phyloP scores from a whole-genome alignment of 1,140 invertebrate genomes.

The Bombus impatiens region DNA sequence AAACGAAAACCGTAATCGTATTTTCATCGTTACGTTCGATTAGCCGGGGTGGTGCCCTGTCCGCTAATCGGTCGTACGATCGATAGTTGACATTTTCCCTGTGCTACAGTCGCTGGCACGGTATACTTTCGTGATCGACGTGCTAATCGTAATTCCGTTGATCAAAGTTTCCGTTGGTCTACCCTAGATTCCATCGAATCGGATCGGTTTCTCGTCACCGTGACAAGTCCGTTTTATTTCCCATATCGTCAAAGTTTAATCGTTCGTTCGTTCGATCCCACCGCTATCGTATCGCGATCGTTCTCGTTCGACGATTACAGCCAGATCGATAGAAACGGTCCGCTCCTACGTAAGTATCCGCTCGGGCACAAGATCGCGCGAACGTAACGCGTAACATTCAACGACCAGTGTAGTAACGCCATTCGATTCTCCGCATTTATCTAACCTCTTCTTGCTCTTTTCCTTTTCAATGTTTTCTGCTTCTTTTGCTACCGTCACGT shows the following conservation, averaged over 20 bases:
- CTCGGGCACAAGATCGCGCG: too few relatives aligned
- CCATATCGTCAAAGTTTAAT: too few relatives aligned
- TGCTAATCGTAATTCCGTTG: too few relatives aligned
- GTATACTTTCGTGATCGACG: too few relatives aligned
- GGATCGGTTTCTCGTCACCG: too few relatives aligned
- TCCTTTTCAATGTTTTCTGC: constrained; percentile 35
- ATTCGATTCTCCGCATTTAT: background rate
- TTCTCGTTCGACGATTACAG: background rate
- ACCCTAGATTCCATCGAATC: too few relatives aligned
- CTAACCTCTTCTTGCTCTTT: constrained; percentile 6
- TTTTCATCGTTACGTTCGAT: background rate
- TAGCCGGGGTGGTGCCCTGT: too few relatives aligned
- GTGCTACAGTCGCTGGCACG: too few relatives aligned
- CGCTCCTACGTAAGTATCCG: too few relatives aligned
- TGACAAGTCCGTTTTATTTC: too few relatives aligned
- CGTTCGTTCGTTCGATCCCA: background rate
- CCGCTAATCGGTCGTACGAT: background rate
- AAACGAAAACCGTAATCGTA: background rate
- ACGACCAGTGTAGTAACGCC: background rate
- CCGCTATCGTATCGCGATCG: background rate
- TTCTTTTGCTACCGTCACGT: constrained; percentile 62
- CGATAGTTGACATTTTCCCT: background rate
- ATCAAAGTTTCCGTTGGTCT: too few relatives aligned
- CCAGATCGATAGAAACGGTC: background rate
- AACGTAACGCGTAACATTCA: background rate